Conservation (phyloP, 2,797 vertebrate species). For the Ptychadena robeensis region DNA sequence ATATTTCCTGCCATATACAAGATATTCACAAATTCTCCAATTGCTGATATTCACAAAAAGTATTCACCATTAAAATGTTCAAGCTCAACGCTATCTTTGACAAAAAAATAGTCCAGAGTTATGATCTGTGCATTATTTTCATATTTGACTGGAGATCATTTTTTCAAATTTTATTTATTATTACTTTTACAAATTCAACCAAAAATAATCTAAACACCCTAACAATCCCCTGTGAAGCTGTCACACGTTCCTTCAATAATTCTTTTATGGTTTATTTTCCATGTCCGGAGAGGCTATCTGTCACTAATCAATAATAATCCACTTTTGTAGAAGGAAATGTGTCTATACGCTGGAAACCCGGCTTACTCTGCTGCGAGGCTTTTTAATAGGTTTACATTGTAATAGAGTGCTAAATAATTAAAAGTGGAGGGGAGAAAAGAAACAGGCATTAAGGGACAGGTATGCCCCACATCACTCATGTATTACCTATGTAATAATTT, state of each 20-base stretch:
- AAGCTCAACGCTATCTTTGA: too few relatives aligned
- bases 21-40: too few relatives aligned
- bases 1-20: too few relatives aligned
- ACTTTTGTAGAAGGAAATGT: slow-evolving; percentile 6
- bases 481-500: slow-evolving; percentile 55
- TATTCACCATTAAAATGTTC: too few relatives aligned
- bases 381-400: slow-evolving; percentile 32
- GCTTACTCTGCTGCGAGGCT: background rate
- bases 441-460: slow-evolving; percentile 54
- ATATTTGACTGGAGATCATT: too few relatives aligned
- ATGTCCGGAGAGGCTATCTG: slow-evolving; percentile 25
- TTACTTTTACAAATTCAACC: background rate
- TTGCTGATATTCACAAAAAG: too few relatives aligned
- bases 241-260: slow-evolving; percentile 15
- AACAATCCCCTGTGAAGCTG: slow-evolving; percentile 12
- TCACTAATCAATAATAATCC: slow-evolving; percentile 49
- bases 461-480: slow-evolving; percentile 55
- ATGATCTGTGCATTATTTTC: too few relatives aligned
- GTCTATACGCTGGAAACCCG: slow-evolving; percentile 1
- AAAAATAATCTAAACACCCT: background rate
- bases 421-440: slow-evolving; percentile 8
- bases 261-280: slow-evolving; percentile 14
- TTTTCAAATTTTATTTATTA: too few relatives aligned
- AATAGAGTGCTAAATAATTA: slow-evolving; percentile 61
- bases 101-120: background rate